These are phyloP conservation scores for Drosophila kambysellisi DNA, from an alignment of 2,888 invertebrate genomes.

Conservation along the genomic window DNA sequence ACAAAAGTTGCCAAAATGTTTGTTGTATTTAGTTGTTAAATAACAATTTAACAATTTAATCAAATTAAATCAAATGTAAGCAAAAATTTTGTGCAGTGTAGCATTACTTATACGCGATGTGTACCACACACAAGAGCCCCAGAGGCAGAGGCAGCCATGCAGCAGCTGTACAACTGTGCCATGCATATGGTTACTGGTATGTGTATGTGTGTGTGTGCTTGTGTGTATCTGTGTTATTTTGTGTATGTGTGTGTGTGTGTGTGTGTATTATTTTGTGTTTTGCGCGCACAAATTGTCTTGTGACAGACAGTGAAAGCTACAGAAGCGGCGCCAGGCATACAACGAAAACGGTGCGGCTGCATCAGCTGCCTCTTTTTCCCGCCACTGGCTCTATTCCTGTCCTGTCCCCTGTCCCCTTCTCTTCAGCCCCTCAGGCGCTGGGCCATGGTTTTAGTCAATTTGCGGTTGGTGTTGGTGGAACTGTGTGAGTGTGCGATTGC, in stretches of 20 bases:
- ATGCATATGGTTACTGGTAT: slow-evolving; percentile 73
- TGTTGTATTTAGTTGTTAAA: background rate
- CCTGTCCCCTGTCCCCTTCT: background rate
- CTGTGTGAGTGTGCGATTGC: slow-evolving; percentile 27
- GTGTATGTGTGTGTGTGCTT: slow-evolving; percentile 21
- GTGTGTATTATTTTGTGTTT: slow-evolving; percentile 80
- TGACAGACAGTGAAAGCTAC: slow-evolving; percentile 80
- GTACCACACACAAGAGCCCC: slow-evolving; percentile 58
- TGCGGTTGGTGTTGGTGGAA: slow-evolving; percentile 65
- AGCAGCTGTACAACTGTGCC: slow-evolving; percentile 73
- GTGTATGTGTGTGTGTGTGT: slow-evolving; percentile 19
- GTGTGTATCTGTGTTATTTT: slow-evolving; percentile 1
- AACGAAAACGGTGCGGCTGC: slow-evolving; percentile 44
- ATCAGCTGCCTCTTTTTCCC: slow-evolving; percentile 17
- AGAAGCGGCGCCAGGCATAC: slow-evolving; percentile 69
- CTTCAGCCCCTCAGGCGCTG: slow-evolving; percentile 29
- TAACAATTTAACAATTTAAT: background rate
- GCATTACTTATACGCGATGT: slow-evolving; percentile 76
- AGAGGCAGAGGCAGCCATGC: slow-evolving; percentile 58
- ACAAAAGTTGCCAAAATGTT: background rate
- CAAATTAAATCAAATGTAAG: slow-evolving; percentile 1
- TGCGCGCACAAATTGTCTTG: slow-evolving; percentile 81
- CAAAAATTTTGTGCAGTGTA: slow-evolving; percentile 13
- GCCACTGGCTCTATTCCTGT: background rate
- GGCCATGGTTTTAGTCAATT: slow-evolving; percentile 78